Conservation (phyloP, 2,888 invertebrate genomes). For the Eupithecia dodoneata region DNA sequence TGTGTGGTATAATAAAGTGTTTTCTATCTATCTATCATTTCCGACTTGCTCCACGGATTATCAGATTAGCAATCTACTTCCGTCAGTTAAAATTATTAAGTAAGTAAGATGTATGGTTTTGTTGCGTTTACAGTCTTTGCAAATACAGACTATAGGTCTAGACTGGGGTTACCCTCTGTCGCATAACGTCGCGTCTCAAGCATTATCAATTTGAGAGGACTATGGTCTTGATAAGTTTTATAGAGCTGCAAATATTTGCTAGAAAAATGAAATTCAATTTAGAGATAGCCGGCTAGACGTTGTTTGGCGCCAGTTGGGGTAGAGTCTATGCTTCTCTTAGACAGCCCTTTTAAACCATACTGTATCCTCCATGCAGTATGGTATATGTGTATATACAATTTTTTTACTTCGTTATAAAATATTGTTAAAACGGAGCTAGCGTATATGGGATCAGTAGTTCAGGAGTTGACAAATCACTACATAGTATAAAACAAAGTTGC, state of each 20-base stretch:
- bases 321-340: background rate
- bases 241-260: slow-evolving; percentile 24
- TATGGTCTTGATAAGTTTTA: slow-evolving; percentile 13
- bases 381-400: too few species aligned
- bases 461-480: too few species aligned
- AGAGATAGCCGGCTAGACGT: background rate
- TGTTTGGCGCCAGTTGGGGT: background rate
- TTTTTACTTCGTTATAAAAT: too few species aligned
- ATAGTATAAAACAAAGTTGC: too few species aligned
- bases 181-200: slow-evolving; percentile 9
- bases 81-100: background rate
- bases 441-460: too few species aligned
- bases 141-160: slow-evolving; percentile 8
- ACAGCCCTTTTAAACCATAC: background rate
- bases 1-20: too few species aligned
- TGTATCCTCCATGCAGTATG: background rate
- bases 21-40: too few species aligned
- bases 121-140: background rate
- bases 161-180: slow-evolving; percentile 12
- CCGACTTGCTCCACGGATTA: background rate
- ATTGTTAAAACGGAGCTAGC: too few species aligned
- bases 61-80: background rate
- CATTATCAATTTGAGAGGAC: slow-evolving; percentile 8
- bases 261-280: slow-evolving; percentile 7
- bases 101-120: background rate